A percentile compares a stretch with the other conserved stretches of the same genome.
phyloP scores from a whole-genome alignment of 2,113 vertebrate species.

The Elephas maximus region DNA sequence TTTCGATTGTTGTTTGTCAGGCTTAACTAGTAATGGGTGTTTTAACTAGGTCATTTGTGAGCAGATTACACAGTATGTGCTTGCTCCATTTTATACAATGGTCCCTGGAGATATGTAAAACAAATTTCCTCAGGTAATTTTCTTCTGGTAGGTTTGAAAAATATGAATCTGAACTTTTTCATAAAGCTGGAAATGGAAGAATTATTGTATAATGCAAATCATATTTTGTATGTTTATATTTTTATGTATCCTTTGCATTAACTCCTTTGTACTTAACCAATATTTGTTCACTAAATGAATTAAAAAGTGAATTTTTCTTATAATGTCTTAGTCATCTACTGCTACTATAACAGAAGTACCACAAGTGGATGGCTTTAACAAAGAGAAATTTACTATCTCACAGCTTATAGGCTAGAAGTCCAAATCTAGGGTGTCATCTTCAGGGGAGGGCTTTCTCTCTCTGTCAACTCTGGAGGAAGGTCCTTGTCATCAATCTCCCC shows the following conservation, averaged over 20 bases:
- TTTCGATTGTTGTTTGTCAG: constrained; percentile 57
- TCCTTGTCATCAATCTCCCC: no score
- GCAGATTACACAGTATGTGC: not conserved
- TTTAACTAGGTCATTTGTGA: constrained; percentile 51
- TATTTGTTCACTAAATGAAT: constrained; percentile 24
- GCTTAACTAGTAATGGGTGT: constrained; percentile 37
- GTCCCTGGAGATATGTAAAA: not conserved
- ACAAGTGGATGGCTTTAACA: no score
- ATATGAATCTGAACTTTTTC: constrained; percentile 13
- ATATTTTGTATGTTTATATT: constrained; percentile 21
- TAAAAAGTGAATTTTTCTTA: constrained; percentile 51
- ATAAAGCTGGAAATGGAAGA: constrained; percentile 30
- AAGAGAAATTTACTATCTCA: no score
- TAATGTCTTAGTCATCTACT: no score
- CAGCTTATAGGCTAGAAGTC: no score
- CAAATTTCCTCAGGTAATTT: constrained; percentile 7
- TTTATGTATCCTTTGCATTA: constrained; percentile 40
- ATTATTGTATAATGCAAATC: not conserved
- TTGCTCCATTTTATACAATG: constrained; percentile 13
- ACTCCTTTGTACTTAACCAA: not conserved
- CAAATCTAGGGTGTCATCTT: no score
- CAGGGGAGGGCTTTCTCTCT: no score
- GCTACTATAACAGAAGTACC: no score
- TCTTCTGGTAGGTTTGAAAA: constrained; percentile 11
- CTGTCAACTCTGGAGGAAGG: no score